Evolutionary conservation across 2,888 invertebrate genomes (phyloP).

Genomic region (Baccha elongata): DNA sequence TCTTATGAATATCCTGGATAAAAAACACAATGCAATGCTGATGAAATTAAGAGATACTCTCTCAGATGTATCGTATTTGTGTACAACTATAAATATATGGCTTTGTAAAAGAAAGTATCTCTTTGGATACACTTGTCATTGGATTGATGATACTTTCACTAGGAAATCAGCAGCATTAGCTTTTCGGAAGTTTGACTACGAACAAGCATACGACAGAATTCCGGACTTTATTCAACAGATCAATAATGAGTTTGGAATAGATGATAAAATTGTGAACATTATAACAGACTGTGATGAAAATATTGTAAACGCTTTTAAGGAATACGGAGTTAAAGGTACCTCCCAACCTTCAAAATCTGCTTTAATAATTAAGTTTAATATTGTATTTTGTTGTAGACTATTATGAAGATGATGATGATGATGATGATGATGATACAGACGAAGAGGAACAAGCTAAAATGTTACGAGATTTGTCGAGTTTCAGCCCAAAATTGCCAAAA

Average conservation of each 20-base stretch:
- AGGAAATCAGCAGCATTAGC: conserved; percentile 40
- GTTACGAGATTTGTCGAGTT: not conserved
- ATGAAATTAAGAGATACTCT: not conserved
- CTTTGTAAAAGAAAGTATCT: conserved; percentile 12
- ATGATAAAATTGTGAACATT: not conserved
- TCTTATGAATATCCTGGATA: conserved; percentile 5
- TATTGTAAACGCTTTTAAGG: not conserved
- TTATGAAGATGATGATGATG: conserved; percentile 5
- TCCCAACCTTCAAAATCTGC: not conserved
- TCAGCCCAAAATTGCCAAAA: not conserved
- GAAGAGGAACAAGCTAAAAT: not conserved
- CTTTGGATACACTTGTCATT: conserved; percentile 52
- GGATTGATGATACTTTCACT: conserved; percentile 39
- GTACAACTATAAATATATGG: conserved; percentile 56
- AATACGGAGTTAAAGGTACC: conserved; percentile 4
- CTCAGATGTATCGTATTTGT: not conserved
- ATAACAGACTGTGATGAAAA: conserved; percentile 1
- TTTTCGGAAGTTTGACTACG: not conserved
- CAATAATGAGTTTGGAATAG: not conserved
- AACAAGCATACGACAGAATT: not conserved
- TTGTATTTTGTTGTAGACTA: not conserved
- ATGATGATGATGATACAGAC: conserved; percentile 1
- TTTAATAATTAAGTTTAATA: not conserved
- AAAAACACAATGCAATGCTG: conserved; percentile 2
- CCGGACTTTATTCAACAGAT: not conserved